These are phyloP conservation scores for Tipula helvola DNA, from an alignment of 2,888 invertebrate genomes.

Conservation along the genomic window DNA sequence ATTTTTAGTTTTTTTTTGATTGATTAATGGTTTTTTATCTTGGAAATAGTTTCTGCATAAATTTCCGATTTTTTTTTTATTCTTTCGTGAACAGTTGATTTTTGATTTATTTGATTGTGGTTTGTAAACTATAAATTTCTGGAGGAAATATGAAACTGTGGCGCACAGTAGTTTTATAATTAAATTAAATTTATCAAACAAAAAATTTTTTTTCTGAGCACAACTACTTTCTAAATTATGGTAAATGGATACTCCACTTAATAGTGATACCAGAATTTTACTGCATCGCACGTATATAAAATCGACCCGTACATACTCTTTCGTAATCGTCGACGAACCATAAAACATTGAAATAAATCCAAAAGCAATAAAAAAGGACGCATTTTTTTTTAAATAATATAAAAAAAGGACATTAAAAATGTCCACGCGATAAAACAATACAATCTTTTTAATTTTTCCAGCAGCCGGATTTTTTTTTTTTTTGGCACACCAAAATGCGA, in stretches of 20 bases:
- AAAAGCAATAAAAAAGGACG: background rate
- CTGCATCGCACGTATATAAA: background rate
- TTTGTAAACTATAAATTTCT: background rate
- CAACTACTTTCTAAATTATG: background rate
- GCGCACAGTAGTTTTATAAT: background rate
- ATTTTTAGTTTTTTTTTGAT: background rate
- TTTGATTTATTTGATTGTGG: background rate
- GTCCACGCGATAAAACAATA: constrained; percentile 8
- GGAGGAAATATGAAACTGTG: background rate
- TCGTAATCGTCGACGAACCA: background rate
- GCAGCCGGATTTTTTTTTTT: background rate
- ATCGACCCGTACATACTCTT: background rate
- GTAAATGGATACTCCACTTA: background rate
- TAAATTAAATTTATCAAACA: background rate
- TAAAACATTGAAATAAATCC: background rate
- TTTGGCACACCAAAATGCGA: background rate
- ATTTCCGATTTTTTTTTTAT: background rate
- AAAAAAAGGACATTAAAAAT: constrained; percentile 6
- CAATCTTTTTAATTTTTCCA: background rate
- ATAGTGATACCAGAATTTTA: background rate
- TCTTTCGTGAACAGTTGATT: background rate
- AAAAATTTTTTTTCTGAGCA: background rate
- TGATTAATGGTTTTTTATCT: background rate
- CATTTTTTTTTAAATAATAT: background rate
- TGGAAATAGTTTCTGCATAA: background rate